A percentile compares a stretch with the other conserved stretches of the same genome.
These are phyloP conservation scores for Clusia tigrina DNA, from an alignment of 2,888 invertebrate species.

Conservation along the genomic window DNA sequence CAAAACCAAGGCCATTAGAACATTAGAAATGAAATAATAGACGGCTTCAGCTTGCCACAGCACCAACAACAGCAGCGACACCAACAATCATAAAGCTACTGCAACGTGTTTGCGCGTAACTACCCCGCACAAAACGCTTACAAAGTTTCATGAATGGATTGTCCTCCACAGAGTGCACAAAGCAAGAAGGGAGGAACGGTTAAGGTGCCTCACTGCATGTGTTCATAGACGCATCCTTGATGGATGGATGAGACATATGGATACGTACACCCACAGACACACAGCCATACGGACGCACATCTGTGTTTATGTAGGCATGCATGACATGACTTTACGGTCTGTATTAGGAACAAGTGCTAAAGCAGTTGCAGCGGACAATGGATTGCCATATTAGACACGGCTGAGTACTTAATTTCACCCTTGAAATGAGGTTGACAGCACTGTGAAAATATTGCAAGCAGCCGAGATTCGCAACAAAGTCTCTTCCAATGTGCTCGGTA, in stretches of 20 bases:
- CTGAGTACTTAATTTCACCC: conserved; percentile 59
- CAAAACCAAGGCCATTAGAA: conserved; percentile 38
- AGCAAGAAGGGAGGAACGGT: not conserved
- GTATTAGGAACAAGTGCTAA: conserved; percentile 35
- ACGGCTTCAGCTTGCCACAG: not conserved
- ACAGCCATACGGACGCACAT: not conserved
- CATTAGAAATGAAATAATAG: conserved; percentile 39
- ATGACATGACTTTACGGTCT: conserved; percentile 5
- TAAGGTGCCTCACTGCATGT: not conserved
- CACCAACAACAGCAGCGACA: not conserved
- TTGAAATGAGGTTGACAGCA: conserved; percentile 41
- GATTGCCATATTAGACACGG: conserved; percentile 52
- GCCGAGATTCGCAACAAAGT: not conserved
- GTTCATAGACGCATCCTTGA: too few relatives aligned
- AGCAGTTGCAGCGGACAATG: conserved; percentile 15
- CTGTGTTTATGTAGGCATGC: not conserved
- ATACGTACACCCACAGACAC: too few relatives aligned
- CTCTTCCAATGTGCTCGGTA: conserved; percentile 35
- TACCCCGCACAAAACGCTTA: not conserved
- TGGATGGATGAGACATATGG: too few relatives aligned
- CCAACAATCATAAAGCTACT: not conserved
- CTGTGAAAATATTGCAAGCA: not conserved
- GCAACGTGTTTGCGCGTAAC: too few relatives aligned
- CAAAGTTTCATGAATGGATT: not conserved
- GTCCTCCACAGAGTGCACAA: not conserved